Evolutionary conservation across 92 coral and sea anemone genomes (phyloP).

Genomic region (Umimayanthus chanpuru): DNA sequence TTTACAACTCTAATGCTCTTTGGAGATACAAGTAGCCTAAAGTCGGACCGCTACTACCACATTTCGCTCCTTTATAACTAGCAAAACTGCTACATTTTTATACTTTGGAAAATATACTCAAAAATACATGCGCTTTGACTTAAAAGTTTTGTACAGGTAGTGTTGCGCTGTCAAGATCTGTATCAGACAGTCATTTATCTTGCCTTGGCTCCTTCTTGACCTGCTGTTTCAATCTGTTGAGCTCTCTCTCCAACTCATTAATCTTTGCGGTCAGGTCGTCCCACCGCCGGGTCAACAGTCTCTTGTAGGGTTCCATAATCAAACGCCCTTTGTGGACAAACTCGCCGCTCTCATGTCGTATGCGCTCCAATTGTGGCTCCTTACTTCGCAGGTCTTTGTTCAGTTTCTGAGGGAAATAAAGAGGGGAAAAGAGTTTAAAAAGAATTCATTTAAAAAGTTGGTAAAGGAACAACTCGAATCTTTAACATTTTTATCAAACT

Average conservation of each 20-base stretch:
- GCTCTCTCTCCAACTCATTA: constrained; percentile 76
- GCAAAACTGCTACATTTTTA: neutral
- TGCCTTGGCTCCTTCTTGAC: constrained; percentile 46
- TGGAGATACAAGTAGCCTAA: too few relatives aligned
- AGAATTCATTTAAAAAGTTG: too few relatives aligned
- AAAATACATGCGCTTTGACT: constrained; percentile 50
- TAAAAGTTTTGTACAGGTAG: too few relatives aligned
- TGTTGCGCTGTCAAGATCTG: too few relatives aligned
- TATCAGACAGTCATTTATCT: neutral
- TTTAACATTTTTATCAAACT: too few relatives aligned
- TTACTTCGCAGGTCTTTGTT: constrained; percentile 80
- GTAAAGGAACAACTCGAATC: too few relatives aligned
- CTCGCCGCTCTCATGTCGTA: constrained; percentile 86
- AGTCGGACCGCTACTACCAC: too few relatives aligned
- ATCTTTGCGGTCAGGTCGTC: constrained; percentile 83
- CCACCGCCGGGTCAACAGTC: constrained; percentile 91
- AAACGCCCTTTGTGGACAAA: constrained; percentile 85
- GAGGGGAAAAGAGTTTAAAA: neutral
- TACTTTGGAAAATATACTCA: neutral
- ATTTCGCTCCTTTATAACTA: neutral
- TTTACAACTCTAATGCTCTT: too few relatives aligned
- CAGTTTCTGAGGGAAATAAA: constrained; percentile 58
- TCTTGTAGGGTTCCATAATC: constrained; percentile 95
- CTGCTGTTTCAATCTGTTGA: constrained; percentile 67
- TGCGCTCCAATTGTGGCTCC: constrained; percentile 80